Percentiles rank a stretch among this genome's conserved stretches.
phyloP scores from a whole-genome alignment of 2,888 invertebrate genomes.

The Idaea aversata region DNA sequence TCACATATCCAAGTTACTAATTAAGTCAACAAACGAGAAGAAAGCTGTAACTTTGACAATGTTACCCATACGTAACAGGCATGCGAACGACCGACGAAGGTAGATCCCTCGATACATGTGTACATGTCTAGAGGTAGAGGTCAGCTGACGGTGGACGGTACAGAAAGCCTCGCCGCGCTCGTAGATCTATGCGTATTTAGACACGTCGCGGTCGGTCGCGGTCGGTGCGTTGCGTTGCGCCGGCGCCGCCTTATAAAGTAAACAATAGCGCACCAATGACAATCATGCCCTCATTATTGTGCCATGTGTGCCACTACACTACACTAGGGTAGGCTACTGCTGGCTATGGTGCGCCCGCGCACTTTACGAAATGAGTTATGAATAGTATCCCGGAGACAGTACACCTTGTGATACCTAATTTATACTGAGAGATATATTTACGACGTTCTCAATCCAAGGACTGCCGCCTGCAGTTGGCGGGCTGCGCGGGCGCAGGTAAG shows the following conservation, averaged over 20 bases:
- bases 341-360: constrained; percentile 10
- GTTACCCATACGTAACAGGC: constrained; percentile 75
- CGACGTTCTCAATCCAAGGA: neutral
- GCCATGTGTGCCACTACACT: constrained; percentile 56
- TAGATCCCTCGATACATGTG: constrained; percentile 35
- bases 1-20: constrained; percentile 79
- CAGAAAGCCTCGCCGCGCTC: constrained; percentile 68
- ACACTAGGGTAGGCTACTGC: constrained; percentile 8
- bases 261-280: constrained; percentile 75
- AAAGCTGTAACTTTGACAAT: constrained; percentile 79
- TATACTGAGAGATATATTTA: constrained; percentile 1
- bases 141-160: constrained; percentile 43
- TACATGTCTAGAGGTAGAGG: constrained; percentile 18
- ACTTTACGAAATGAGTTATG: constrained; percentile 33
- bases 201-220: constrained; percentile 57
- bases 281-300: constrained; percentile 71
- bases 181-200: constrained; percentile 78
- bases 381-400: constrained; percentile 27
- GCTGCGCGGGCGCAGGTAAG: neutral
- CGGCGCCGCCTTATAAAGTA: constrained; percentile 75
- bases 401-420: constrained; percentile 8
- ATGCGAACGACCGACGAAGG: constrained; percentile 43
- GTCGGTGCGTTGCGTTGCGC: constrained; percentile 61
- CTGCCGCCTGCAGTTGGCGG: neutral
- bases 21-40: constrained; percentile 76